phyloP scores from a whole-genome alignment of 1,140 invertebrate species.

The Cecropterus lyciades region DNA sequence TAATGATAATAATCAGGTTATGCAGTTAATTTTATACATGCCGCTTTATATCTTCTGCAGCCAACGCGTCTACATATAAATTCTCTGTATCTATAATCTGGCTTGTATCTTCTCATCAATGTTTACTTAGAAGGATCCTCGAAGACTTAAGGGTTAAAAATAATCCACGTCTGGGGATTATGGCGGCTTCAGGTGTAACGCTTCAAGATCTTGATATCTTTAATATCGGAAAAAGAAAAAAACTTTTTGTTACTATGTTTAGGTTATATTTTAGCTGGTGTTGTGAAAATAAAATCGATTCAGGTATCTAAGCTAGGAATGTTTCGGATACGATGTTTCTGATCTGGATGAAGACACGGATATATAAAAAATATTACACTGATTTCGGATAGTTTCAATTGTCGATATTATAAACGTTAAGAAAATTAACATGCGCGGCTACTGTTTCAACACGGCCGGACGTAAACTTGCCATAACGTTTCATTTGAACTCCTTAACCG shows the following conservation, averaged over 20 bases:
- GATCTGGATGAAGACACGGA: too few relatives aligned
- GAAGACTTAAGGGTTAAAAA: conserved; percentile 62
- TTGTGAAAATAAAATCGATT: conserved; percentile 56
- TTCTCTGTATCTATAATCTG: conserved; percentile 43
- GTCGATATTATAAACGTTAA: too few relatives aligned
- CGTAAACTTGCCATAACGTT: too few relatives aligned
- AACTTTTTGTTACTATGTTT: conserved; percentile 39
- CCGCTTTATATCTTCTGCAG: neutral
- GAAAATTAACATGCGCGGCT: too few relatives aligned
- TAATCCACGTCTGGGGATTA: conserved; percentile 64
- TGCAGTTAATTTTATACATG: neutral
- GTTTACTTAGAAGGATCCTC: conserved; percentile 51
- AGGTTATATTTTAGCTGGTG: conserved; percentile 38
- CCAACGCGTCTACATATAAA: conserved; percentile 9
- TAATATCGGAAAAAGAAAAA: conserved; percentile 19
- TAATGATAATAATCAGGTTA: neutral
- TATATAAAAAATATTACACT: too few relatives aligned
- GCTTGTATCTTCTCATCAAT: conserved; percentile 48
- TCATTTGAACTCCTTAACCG: too few relatives aligned
- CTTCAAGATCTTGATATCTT: conserved; percentile 38
- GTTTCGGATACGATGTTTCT: too few relatives aligned
- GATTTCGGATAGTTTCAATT: too few relatives aligned
- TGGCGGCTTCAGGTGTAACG: conserved; percentile 59
- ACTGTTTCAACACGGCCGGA: too few relatives aligned
- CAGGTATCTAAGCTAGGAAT: conserved; percentile 48